A percentile compares a stretch with the other conserved stretches of the same genome.
Conservation (phyloP, 2,797 vertebrate species). For the Balearica regulorum region DNA sequence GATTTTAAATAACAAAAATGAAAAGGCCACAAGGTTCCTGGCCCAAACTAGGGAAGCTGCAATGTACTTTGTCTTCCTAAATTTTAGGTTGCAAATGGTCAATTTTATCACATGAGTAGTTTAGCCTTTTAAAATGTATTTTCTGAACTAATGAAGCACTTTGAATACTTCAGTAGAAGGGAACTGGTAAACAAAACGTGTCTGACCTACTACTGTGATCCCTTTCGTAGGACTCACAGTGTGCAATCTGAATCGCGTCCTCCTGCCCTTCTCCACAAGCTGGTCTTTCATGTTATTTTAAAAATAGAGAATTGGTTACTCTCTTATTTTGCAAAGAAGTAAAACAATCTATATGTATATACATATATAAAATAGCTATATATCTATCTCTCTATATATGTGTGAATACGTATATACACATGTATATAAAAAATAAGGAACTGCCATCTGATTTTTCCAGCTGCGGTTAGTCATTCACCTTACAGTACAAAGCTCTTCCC, state of each 20-base stretch:
- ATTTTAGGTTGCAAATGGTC: neutral
- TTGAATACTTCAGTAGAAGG: neutral
- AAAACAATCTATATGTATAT: neutral
- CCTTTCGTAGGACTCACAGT: neutral
- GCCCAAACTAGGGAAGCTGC: neutral
- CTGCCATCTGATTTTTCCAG: neutral
- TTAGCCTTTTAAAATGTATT: neutral
- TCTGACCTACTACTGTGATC: neutral
- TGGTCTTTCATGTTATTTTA: neutral
- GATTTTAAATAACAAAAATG: neutral
- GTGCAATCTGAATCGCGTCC: neutral
- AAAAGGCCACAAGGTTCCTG: neutral
- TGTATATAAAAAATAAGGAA: neutral
- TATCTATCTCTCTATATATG: fast-evolving
- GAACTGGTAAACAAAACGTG: neutral
- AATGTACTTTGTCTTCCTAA: neutral
- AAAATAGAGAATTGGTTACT: neutral
- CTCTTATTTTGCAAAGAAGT: neutral
- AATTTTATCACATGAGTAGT: neutral
- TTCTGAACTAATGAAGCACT: neutral
- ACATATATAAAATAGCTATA: neutral
- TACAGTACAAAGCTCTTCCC: neutral
- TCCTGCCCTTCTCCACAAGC: neutral
- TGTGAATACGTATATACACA: neutral
- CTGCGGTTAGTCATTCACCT: neutral